Evolutionary conservation across 2,113 vertebrate species (phyloP).

Genomic region (Pleuronectes platessa): DNA sequence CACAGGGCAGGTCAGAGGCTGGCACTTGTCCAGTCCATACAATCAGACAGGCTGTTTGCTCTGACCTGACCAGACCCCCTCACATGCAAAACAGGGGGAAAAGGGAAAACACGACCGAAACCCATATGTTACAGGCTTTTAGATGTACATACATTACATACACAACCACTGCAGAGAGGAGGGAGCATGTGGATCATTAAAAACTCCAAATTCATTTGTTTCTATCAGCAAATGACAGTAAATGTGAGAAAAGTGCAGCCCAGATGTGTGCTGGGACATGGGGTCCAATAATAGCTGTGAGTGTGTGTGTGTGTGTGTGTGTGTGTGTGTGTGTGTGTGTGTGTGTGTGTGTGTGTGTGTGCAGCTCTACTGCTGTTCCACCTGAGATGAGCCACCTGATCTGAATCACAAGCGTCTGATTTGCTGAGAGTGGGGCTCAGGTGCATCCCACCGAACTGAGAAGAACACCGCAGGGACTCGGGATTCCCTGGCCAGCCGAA

Average conservation of each 20-base stretch:
- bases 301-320: constrained; percentile 16
- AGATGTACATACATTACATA: not conserved
- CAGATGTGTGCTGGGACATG: constrained; percentile 6
- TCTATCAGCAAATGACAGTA: no score
- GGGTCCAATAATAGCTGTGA: constrained; percentile 8
- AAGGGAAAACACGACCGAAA: constrained; percentile 7
- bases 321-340: constrained; percentile 10
- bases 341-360: constrained; percentile 17
- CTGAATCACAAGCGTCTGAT: constrained; percentile 62
- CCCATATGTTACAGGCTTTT: constrained; percentile 2
- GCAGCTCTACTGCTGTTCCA: constrained; percentile 43
- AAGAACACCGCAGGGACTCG: constrained; percentile 42
- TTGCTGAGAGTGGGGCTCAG: constrained; percentile 68
- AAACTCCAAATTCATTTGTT: not conserved
- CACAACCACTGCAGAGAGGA: not conserved
- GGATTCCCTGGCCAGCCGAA: constrained; percentile 54
- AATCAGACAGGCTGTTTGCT: constrained; percentile 57
- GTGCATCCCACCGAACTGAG: constrained; percentile 65
- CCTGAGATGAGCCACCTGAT: constrained; percentile 56
- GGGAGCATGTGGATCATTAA: not conserved
- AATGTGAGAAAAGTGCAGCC: not conserved
- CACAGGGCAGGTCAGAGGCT: constrained; percentile 47
- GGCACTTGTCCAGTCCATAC: constrained; percentile 56
- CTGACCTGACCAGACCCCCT: constrained; percentile 44
- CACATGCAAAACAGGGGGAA: constrained; percentile 4